Base-by-base conservation (phyloP, 2,797 vertebrate genomes). In the Alcedo atthis region DNA sequence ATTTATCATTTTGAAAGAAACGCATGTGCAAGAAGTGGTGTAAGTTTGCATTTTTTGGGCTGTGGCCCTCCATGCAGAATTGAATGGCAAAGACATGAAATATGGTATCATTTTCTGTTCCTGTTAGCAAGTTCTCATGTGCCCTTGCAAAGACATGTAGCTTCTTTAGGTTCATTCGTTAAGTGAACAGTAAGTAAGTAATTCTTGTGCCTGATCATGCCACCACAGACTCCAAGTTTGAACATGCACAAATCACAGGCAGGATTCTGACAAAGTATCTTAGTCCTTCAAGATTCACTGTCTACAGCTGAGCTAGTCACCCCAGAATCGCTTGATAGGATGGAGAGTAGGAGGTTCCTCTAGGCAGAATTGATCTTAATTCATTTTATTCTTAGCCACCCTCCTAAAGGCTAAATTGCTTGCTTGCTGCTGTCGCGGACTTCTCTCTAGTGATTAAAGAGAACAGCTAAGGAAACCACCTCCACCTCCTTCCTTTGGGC, bases 21-120 rank as follows among this genome's bases (percentile, higher is more conserved):
- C 14, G 6, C 0, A 0, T 4, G 4, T 49, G 15, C 1, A 2
- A 59, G 32, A 81, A 73, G 11, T 14, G 4, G 8, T 51, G 59
- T 28, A 55, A 81, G 17, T 12, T 15, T 8, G 59, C 61, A 49
- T 20, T 40, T 57, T 45, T 25, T 6, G 15, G 2, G 2, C 3
- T 33, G 11, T 58, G 59, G 33, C 16, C 3, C 2, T 69, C 37
- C 28, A 20, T 5, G 12, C 2, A 53, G 66, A 79, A 35, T 3
- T 8, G 0, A 25, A 62, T 7, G 17, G 16, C 14, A 53, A 53
- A 75, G 2, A 8, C 6, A 8, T 21, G 11, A 64, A 77, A 40
- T 12, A 5, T n/a, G 28, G 22, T 37, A 7, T 43, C 5, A n/a
- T 30, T 68, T 51, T 12, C 8, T 67, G 11, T 6, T 71, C 6